These are phyloP conservation scores for Bibio marci DNA, from an alignment of 2,888 invertebrate genomes.

Conservation along the genomic window DNA sequence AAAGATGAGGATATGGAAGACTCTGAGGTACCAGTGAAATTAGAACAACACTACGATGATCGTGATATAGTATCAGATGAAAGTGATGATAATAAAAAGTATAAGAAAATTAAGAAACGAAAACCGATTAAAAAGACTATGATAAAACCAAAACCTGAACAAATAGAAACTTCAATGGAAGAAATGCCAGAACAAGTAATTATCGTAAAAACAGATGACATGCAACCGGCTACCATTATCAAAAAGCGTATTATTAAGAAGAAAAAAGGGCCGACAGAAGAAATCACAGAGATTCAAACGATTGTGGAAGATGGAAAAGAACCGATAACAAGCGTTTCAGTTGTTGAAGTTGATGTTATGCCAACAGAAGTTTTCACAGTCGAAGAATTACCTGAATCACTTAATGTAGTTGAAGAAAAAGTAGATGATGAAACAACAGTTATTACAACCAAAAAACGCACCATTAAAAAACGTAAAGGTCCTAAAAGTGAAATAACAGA, in stretches of 20 bases:
- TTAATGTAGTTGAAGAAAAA: conserved; percentile 13
- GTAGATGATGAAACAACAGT: conserved; percentile 22
- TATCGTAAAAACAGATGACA: conserved; percentile 14
- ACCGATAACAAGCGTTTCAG: conserved; percentile 21
- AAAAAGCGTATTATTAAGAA: conserved; percentile 25
- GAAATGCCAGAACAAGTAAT: conserved; percentile 13
- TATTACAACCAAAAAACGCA: conserved; percentile 20
- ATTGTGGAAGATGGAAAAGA: conserved; percentile 21
- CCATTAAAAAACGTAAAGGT: conserved; percentile 19
- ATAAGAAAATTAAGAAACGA: background rate
- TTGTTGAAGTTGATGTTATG: conserved; percentile 14
- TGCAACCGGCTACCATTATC: conserved; percentile 9
- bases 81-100: background rate
- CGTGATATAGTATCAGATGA: background rate
- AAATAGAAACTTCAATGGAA: conserved; percentile 14
- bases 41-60: background rate
- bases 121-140: background rate
- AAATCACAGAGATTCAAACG: conserved; percentile 27
- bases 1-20: background rate
- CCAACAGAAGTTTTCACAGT: conserved; percentile 13
- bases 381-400: conserved; percentile 19
- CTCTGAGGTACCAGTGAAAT: too few species aligned
- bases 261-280: conserved; percentile 24
- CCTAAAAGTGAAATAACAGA: conserved; percentile 20
- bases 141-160: conserved; percentile 7